Conservation (phyloP, 2,797 vertebrate species). For the Hylomyscus alleni region DNA sequence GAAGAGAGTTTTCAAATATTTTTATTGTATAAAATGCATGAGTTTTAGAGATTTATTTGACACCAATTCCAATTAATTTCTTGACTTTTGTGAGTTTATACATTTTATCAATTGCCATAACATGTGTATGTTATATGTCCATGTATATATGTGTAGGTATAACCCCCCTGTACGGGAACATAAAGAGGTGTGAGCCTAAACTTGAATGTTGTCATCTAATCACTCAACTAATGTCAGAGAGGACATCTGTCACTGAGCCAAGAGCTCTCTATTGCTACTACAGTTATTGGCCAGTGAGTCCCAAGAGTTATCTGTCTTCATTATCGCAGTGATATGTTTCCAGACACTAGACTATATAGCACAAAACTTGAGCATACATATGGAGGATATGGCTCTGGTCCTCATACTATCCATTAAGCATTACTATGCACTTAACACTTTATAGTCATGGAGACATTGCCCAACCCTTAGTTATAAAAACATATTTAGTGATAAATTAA, state of each 20-base stretch:
- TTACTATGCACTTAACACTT: background rate
- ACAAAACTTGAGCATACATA: too few species aligned
- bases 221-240: background rate
- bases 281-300: background rate
- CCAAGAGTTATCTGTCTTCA: background rate
- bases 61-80: background rate
- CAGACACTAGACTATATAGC: background rate
- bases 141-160: background rate
- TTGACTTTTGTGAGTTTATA: background rate
- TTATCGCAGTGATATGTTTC: too few species aligned
- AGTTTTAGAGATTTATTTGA: background rate
- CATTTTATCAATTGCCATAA: background rate
- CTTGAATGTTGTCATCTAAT: background rate
- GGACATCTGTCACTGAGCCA: background rate
- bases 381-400: background rate
- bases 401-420: background rate
- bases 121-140: too few species aligned
- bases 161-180: background rate
- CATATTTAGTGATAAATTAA: background rate
- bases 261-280: too few species aligned
- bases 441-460: too few species aligned
- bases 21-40: background rate
- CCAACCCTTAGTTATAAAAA: background rate
- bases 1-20: background rate
- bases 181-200: background rate